Evolutionary conservation across 2,797 vertebrate genomes (phyloP), one percentile per base, ranked within the genome.

Genomic region (Siniperca undulata): DNA sequence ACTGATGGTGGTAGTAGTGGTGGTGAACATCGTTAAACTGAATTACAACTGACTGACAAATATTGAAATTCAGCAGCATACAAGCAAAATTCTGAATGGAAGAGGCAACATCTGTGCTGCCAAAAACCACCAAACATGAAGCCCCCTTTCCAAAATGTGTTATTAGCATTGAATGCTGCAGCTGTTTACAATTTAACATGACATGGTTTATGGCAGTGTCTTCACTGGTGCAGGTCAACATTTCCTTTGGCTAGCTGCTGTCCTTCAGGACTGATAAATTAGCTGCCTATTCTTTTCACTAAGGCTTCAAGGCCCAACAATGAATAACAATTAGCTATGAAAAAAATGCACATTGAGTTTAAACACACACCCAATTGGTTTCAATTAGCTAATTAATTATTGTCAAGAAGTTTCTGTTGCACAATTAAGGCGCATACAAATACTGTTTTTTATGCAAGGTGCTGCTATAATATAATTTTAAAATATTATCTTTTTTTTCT

Each of bases 121-220:
- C 81, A 75, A 87, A 88, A 84, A 66, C 64, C 64, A 70, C 70
- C 79, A 66, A 85, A 86, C 80, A 60, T 46, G 5, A 76, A 86
- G 20, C 30, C 64, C 27, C 30, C 52, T 61, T 75, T 82, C 30
- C 46, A 75, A 85, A 91, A 82, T 60, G 71, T 78, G 59, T 81
- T 88, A 89, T 88, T 89, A 84, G 89, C 30, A 59, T 40, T 78
- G 82, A 90, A 85, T 27, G n/a, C 79, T 76, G 74, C 92, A 93
- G 92, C 89, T 93, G 94, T 90, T 92, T 86, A 92, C 73, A 89
- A 92, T 94, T 92, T 73, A 80, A 85, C 79, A 76, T 48, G 76
- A 86, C 75, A 30, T 85, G 81, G 80, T 82, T 74, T 58, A 55
- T 22, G 61, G 56, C 68, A 67, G 77, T 64, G 55, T 74, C 73